Evolutionary conservation across 2,797 vertebrate genomes (phyloP).

Genomic region (Rhinogobio ventralis): DNA sequence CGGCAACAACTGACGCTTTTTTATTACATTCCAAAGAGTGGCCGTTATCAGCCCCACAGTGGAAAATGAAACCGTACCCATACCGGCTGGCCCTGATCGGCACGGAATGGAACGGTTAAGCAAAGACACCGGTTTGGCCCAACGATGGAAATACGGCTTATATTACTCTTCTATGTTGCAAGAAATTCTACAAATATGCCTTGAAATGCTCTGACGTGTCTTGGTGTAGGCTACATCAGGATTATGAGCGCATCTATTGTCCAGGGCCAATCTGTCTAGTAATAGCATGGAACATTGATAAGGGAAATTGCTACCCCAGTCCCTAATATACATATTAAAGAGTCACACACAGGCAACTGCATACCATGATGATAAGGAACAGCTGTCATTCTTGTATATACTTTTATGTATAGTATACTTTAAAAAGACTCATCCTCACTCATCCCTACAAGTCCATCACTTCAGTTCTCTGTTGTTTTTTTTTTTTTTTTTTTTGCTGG

Average conservation of each 20-base stretch:
- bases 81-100: no score
- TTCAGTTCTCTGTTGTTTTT: conserved; percentile 9
- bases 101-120: no score
- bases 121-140: no score
- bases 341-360: background rate
- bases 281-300: conserved; percentile 8
- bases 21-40: no score
- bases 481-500: no score
- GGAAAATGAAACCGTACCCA: no score
- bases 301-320: conserved; percentile 1
- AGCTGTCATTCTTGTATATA: background rate
- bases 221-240: background rate
- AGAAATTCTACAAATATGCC: background rate
- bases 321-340: conserved; percentile 4
- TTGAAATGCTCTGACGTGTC: background rate
- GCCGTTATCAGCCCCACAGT: no score
- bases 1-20: no score
- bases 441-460: background rate
- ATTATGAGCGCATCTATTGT: conserved; percentile 1
- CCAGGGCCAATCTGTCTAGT: conserved; percentile 5
- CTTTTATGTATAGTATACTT: background rate
- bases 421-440: background rate
- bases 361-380: conserved; percentile 14
- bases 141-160: background rate
- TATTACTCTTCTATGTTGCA: no score